phyloP scores from a whole-genome alignment of 2,113 vertebrate species.

The Pterocles gutturalis region DNA sequence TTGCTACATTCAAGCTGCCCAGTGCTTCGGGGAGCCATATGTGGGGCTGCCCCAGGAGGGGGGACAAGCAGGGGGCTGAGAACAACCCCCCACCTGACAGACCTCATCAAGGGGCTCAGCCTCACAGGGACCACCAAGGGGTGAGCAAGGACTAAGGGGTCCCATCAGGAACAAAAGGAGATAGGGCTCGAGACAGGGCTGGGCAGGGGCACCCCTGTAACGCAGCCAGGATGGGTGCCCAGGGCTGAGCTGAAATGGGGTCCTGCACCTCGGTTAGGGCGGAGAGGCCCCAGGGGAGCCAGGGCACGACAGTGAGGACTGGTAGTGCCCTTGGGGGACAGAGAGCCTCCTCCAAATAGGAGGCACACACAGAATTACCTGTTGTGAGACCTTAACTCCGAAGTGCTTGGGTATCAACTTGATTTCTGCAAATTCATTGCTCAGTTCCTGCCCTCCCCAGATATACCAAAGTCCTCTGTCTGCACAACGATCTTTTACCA shows the following conservation, averaged over 20 bases:
- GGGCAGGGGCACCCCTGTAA: background rate
- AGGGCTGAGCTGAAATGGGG: background rate
- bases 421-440: background rate
- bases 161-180: background rate
- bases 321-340: background rate
- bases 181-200: background rate
- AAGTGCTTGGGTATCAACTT: background rate
- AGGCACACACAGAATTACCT: background rate
- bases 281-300: background rate
- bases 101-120: background rate
- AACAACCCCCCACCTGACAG: background rate
- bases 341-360: background rate
- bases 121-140: background rate
- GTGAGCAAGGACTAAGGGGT: background rate
- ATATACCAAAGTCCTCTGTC: background rate
- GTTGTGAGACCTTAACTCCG: background rate
- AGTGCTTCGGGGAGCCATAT: rapidly evolving
- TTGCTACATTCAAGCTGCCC: background rate
- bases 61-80: background rate
- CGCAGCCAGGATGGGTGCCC: rapidly evolving
- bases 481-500: background rate
- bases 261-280: background rate
- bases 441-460: background rate
- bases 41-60: background rate
- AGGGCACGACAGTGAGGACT: background rate